Evolutionary conservation across 2,113 vertebrate species (phyloP).

Genomic region (Cavia porcellus): DNA sequence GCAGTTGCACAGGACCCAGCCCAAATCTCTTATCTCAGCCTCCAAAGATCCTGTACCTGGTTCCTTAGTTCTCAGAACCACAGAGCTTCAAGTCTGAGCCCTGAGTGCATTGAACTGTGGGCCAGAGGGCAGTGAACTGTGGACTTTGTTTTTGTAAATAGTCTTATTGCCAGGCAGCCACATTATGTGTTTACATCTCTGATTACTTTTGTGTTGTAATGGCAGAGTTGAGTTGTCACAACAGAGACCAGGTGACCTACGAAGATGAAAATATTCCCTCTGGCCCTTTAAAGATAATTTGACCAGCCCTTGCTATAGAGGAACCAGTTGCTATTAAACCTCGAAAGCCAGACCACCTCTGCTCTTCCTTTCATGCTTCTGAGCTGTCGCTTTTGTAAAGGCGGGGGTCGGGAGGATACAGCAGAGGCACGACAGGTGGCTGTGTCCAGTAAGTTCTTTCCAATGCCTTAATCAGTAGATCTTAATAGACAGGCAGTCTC

Average conservation of each 20-base stretch:
- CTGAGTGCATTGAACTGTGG: background rate
- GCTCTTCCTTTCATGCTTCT: background rate
- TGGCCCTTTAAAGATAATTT: constrained; percentile 3
- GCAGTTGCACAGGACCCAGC: background rate
- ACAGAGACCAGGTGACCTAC: background rate
- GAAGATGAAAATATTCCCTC: background rate
- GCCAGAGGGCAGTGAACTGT: rapidly evolving
- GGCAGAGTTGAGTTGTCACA: background rate
- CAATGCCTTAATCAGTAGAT: background rate
- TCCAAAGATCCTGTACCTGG: background rate
- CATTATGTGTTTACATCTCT: background rate
- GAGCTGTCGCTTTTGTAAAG: background rate
- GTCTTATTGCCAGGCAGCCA: background rate
- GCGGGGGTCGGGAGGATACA: background rate
- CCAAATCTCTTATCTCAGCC: background rate
- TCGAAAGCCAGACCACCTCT: background rate
- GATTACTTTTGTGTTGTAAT: background rate
- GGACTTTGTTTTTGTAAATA: background rate
- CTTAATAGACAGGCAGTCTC: background rate
- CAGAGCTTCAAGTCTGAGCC: background rate
- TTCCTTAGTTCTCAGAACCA: background rate
- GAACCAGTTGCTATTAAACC: background rate
- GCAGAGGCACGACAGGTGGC: background rate
- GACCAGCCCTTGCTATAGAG: background rate
- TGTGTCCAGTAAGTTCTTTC: background rate